Evolutionary conservation across 2,113 vertebrate species (phyloP).

Genomic region (Drymodes brunneopygia): DNA sequence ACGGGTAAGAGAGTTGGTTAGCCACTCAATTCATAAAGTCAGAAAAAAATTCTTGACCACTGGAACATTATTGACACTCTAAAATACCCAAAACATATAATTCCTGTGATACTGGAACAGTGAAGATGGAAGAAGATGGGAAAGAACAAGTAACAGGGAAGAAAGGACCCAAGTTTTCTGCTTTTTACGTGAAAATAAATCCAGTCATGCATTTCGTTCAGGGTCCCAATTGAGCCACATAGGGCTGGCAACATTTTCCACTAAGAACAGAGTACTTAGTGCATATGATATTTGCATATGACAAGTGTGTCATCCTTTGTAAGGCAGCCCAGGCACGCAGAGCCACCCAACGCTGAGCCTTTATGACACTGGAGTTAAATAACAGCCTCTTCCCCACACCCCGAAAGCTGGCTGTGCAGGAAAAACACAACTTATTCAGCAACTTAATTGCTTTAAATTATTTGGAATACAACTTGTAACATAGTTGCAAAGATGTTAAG

Average conservation of each 20-base stretch:
- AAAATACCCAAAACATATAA: background rate
- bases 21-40: background rate
- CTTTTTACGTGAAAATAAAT: background rate
- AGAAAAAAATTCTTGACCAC: background rate
- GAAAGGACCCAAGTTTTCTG: background rate
- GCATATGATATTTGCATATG: too few relatives aligned
- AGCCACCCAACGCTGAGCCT: background rate
- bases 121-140: background rate
- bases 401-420: background rate
- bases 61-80: background rate
- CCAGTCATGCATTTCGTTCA: background rate
- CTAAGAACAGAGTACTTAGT: accelerated
- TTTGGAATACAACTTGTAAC: background rate
- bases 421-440: background rate
- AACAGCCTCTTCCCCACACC: background rate
- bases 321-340: background rate
- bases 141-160: background rate
- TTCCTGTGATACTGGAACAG: background rate
- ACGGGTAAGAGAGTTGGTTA: background rate
- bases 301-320: background rate
- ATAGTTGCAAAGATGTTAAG: background rate
- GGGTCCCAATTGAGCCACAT: background rate
- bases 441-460: background rate
- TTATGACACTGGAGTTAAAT: background rate
- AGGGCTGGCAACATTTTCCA: background rate